Evolutionary conservation across 92 coral and sea anemone genomes (phyloP).

Genomic region (Zoanthus sansibaricus): DNA sequence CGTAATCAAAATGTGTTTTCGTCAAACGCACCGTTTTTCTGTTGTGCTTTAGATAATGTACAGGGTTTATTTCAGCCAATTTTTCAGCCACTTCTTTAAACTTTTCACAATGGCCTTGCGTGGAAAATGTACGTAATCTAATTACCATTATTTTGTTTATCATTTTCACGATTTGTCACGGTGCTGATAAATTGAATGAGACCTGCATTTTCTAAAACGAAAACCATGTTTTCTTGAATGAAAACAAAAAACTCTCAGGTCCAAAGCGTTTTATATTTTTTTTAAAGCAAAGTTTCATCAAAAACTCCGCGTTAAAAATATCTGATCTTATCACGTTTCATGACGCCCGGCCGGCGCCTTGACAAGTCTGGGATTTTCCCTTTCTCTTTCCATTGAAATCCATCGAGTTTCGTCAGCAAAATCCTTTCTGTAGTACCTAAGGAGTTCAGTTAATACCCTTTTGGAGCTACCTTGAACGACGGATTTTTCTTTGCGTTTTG

Average conservation of each 20-base stretch:
- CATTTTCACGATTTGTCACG: constrained; percentile 30
- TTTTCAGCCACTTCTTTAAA: constrained; percentile 48
- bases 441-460: constrained; percentile 42
- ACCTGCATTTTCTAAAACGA: constrained; percentile 48
- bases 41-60: constrained; percentile 44
- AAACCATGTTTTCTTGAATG: constrained; percentile 44
- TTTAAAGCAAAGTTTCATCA: constrained; percentile 38
- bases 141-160: constrained; percentile 54
- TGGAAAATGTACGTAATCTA: constrained; percentile 45
- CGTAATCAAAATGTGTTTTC: constrained; percentile 42
- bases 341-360: constrained; percentile 45
- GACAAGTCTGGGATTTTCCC: constrained; percentile 52
- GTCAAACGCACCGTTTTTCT: constrained; percentile 34
- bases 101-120: constrained; percentile 26
- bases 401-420: constrained; percentile 33
- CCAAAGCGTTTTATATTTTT: constrained; percentile 51
- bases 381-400: constrained; percentile 49
- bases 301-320: constrained; percentile 27
- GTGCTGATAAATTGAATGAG: constrained; percentile 43
- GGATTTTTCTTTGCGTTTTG: constrained; percentile 41
- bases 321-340: constrained; percentile 1
- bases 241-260: constrained; percentile 42
- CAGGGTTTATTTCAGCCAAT: constrained; percentile 47
- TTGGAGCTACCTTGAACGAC: constrained; percentile 34
- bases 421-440: constrained; percentile 47